Conservation (phyloP, 2,113 vertebrate genomes). For the Orthonyx spaldingii region DNA sequence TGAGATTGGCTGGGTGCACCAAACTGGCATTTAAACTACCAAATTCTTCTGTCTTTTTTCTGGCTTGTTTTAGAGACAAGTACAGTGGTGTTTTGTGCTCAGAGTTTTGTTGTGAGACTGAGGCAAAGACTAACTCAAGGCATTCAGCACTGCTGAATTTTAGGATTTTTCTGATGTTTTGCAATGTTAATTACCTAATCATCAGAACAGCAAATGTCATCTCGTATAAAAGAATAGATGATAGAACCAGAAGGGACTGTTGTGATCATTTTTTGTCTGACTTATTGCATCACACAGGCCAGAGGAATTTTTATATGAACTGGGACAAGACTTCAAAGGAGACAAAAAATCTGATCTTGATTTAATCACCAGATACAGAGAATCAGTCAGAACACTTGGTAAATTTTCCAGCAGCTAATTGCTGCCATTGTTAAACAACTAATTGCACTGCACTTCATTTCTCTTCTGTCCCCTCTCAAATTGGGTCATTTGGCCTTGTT, state of each 20-base stretch:
- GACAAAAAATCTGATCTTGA: background rate
- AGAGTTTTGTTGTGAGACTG: background rate
- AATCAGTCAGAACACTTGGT: background rate
- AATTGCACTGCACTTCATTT: conserved; percentile 3
- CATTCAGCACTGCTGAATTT: background rate
- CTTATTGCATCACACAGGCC: background rate
- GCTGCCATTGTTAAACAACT: conserved; percentile 20
- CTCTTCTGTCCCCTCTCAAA: background rate
- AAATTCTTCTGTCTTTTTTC: background rate
- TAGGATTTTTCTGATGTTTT: background rate
- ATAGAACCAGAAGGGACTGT: background rate
- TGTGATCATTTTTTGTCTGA: background rate
- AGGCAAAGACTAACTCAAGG: background rate
- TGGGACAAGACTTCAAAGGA: conserved; percentile 12
- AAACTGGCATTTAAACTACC: background rate
- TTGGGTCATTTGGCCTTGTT: background rate
- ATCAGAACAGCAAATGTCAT: background rate
- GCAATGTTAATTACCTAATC: background rate
- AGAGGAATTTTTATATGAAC: conserved; percentile 11
- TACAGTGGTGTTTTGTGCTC: background rate
- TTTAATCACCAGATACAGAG: conserved; percentile 4
- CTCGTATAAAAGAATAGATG: background rate
- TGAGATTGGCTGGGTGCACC: background rate
- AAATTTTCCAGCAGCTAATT: conserved; percentile 32
- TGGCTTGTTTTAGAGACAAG: background rate